Percentiles rank a stretch among this genome's conserved stretches.
Conservation (phyloP, 1,140 invertebrate species). For the Onthophagus taurus region DNA sequence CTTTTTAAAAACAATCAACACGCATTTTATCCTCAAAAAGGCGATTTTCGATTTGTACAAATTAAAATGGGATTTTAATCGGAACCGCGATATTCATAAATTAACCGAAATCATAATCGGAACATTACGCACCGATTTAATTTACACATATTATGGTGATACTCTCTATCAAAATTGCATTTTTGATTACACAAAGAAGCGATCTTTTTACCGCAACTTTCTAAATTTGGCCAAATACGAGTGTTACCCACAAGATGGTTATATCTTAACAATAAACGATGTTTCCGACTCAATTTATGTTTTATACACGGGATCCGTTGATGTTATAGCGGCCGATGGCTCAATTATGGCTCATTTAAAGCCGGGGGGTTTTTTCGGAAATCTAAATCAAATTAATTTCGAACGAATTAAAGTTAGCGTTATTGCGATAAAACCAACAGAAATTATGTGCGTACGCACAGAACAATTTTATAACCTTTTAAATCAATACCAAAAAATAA, state of each 20-base stretch:
- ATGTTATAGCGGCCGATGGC: slow-evolving; percentile 5
- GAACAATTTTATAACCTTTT: background rate
- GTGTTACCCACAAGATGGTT: background rate
- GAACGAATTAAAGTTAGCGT: background rate
- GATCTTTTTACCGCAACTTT: background rate
- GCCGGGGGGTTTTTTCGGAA: slow-evolving; percentile 9
- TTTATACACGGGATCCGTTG: slow-evolving; percentile 1
- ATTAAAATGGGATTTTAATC: background rate
- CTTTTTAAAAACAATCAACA: background rate
- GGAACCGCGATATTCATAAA: background rate
- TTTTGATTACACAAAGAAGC: background rate
- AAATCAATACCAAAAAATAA: background rate
- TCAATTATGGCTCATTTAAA: background rate
- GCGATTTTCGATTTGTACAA: background rate
- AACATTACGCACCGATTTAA: background rate
- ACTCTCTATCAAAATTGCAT: slow-evolving; percentile 1
- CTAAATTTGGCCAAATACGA: slow-evolving; percentile 3
- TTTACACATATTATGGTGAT: slow-evolving; percentile 1
- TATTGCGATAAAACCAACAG: background rate
- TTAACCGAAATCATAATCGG: background rate
- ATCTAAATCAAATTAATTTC: background rate
- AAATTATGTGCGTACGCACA: slow-evolving; percentile 2
- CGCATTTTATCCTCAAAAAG: background rate
- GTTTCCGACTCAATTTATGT: background rate
- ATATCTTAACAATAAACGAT: slow-evolving; percentile 9